A percentile compares a stretch with the other conserved stretches of the same genome.
Conservation (phyloP, 2,888 invertebrate genomes). For the Chrysomela aeneicollis region DNA sequence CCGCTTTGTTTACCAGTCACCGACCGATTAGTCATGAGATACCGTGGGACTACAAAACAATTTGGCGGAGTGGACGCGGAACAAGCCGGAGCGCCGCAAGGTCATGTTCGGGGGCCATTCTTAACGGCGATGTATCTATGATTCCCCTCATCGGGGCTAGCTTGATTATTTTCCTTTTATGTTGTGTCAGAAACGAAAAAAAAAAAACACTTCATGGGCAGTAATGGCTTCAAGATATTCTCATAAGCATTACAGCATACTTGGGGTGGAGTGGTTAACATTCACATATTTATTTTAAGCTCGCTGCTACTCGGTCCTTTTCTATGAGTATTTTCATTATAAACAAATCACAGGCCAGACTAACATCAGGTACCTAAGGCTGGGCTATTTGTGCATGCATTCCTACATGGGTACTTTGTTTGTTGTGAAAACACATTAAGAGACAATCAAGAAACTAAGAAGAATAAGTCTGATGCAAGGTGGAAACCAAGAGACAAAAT, state of each 20-base stretch:
- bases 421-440: constrained; percentile 17
- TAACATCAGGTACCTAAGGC: background rate
- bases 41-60: background rate
- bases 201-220: too few relatives aligned
- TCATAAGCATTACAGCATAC: background rate
- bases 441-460: background rate
- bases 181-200: too few relatives aligned
- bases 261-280: background rate
- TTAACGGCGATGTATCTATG: too few relatives aligned
- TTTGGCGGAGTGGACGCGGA: too few relatives aligned
- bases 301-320: background rate
- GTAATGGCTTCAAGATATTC: background rate
- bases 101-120: background rate
- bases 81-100: background rate
- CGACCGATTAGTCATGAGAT: background rate
- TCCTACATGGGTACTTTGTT: constrained; percentile 12
- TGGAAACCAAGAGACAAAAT: background rate
- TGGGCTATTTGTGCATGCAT: constrained; percentile 4
- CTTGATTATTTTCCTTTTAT: too few relatives aligned
- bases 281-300: background rate
- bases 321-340: background rate
- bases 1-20: background rate
- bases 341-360: constrained; percentile 2
- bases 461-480: background rate
- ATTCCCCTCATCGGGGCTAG: too few relatives aligned